Evolutionary conservation across 2,797 vertebrate genomes (phyloP).

Genomic region (Bradypodion pumilum): DNA sequence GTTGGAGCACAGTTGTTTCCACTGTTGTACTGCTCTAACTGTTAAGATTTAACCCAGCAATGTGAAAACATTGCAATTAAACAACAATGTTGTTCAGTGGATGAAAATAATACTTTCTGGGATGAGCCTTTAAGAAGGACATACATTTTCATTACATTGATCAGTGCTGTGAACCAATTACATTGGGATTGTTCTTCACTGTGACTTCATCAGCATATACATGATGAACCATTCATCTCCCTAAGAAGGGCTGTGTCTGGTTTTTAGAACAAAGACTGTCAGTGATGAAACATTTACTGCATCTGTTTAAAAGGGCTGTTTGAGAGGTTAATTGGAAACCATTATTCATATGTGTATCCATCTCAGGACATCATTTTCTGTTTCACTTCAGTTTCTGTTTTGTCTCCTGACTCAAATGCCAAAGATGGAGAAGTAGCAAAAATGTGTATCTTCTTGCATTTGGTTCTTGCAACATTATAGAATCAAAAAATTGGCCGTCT

Average conservation of each 20-base stretch:
- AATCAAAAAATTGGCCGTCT: not conserved
- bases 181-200: slow-evolving; percentile 38
- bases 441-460: not conserved
- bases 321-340: slow-evolving; percentile 17
- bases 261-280: slow-evolving; percentile 20
- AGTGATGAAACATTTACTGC: slow-evolving; percentile 31
- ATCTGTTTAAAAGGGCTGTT: slow-evolving; percentile 18
- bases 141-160: slow-evolving; percentile 49
- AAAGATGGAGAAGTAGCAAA: slow-evolving; percentile 36
- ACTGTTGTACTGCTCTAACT: no score
- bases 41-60: not conserved
- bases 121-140: slow-evolving; percentile 45
- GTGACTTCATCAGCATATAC: not conserved
- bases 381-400: not conserved
- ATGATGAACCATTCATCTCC: slow-evolving; percentile 1
- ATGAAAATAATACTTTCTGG: slow-evolving; percentile 14
- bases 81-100: slow-evolving; percentile 4
- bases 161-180: slow-evolving; percentile 41
- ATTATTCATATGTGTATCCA: slow-evolving; percentile 3
- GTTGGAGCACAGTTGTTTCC: no score
- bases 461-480: not conserved
- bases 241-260: not conserved
- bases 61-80: slow-evolving; percentile 33
- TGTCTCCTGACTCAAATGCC: not conserved
- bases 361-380: not conserved